These are phyloP conservation scores for Chaetorhynchus papuensis DNA, from an alignment of 2,113 vertebrate species.

Conservation along the genomic window DNA sequence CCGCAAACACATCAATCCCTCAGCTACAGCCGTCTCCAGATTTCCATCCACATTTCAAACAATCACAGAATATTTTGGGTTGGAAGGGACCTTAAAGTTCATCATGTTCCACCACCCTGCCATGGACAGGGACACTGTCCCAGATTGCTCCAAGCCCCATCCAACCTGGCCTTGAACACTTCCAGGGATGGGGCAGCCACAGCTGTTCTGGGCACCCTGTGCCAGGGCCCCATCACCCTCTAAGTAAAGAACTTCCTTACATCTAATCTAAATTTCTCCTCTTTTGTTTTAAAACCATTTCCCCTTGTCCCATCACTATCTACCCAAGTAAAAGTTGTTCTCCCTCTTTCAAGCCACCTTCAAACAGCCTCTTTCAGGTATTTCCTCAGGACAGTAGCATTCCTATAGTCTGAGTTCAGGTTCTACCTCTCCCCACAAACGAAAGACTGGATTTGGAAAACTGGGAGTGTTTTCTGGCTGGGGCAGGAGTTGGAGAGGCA, in stretches of 20 bases:
- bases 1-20: fast-evolving
- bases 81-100: background rate
- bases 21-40: background rate
- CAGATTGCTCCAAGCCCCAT: fast-evolving
- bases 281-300: background rate
- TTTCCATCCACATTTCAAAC: background rate
- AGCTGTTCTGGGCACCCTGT: fast-evolving
- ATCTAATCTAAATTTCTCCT: background rate
- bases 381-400: fast-evolving
- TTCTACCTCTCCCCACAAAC: fast-evolving
- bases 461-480: fast-evolving
- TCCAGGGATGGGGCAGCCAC: background rate
- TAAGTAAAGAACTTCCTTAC: background rate
- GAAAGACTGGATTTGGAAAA: background rate
- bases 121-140: fast-evolving
- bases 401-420: background rate
- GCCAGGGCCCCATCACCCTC: fast-evolving
- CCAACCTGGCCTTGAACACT: no score
- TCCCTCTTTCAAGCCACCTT: background rate
- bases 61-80: background rate
- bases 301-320: no score
- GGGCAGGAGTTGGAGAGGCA: background rate
- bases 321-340: background rate
- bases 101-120: background rate
- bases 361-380: background rate